A percentile compares a stretch with the other conserved stretches of the same genome.
Conservation (phyloP, 2,797 vertebrate genomes). For the Gallinago solitaria region DNA sequence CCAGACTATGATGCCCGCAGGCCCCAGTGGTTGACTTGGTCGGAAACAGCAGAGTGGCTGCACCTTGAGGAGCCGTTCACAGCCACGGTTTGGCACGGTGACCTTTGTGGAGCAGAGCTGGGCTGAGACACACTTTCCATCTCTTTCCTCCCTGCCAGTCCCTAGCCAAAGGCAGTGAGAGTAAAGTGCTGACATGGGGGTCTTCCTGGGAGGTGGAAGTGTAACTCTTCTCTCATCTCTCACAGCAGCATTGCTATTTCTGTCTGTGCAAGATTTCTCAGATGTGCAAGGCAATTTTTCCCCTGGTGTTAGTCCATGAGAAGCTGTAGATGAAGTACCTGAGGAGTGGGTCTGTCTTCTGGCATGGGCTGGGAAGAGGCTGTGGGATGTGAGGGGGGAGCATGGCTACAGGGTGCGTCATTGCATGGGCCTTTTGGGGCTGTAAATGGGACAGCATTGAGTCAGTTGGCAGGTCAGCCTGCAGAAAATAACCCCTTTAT, state of each 20-base stretch:
- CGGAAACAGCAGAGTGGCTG: background rate
- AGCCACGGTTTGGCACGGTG: background rate
- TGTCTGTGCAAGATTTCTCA: background rate
- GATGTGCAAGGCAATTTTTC: background rate
- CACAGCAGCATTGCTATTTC: rapidly evolving
- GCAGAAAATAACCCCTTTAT: rapidly evolving
- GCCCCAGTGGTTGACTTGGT: rapidly evolving
- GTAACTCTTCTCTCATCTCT: background rate
- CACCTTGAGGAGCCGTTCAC: background rate
- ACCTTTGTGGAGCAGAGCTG: rapidly evolving
- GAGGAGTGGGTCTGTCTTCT: rapidly evolving
- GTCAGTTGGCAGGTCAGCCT: background rate
- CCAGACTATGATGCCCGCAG: rapidly evolving
- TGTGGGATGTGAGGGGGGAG: rapidly evolving
- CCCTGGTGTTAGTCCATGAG: rapidly evolving
- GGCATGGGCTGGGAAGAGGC: background rate
- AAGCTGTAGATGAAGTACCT: background rate
- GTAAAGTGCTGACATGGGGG: rapidly evolving
- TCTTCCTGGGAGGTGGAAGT: background rate
- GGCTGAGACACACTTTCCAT: rapidly evolving
- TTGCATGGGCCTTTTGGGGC: rapidly evolving
- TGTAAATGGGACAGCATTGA: background rate
- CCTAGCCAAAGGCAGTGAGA: background rate
- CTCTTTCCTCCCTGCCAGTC: rapidly evolving
- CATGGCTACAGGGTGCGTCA: rapidly evolving